Evolutionary conservation across 2,113 vertebrate species (phyloP).

Genomic region (Mus musculus): DNA sequence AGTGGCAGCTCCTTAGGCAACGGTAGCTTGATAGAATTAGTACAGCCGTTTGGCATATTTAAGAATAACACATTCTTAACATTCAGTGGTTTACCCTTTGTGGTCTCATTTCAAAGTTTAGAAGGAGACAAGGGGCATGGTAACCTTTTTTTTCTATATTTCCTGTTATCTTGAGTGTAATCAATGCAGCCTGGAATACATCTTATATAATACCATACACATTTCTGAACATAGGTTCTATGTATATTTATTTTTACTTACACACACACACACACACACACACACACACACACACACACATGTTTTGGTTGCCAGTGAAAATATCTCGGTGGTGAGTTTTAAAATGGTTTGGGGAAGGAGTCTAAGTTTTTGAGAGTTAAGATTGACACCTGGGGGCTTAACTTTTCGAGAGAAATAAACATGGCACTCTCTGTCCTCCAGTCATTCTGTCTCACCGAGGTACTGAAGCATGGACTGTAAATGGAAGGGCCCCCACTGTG

Average conservation of each 20-base stretch:
- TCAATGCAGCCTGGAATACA: background rate
- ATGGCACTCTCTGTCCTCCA: background rate
- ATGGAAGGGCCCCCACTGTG: background rate
- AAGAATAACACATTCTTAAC: background rate
- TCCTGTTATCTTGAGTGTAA: background rate
- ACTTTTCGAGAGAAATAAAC: constrained; percentile 19
- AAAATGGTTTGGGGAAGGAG: background rate
- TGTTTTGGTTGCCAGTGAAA: background rate
- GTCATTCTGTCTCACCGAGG: background rate
- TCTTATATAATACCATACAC: background rate
- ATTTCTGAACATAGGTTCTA: background rate
- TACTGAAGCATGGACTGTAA: constrained; percentile 15
- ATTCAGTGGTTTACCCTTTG: background rate
- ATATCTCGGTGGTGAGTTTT: background rate
- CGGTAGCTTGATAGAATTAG: background rate
- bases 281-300: background rate
- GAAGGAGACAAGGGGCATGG: background rate
- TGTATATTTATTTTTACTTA: background rate
- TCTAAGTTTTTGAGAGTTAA: constrained; percentile 9
- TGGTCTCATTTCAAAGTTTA: background rate
- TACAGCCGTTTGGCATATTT: background rate
- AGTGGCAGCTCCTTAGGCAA: background rate
- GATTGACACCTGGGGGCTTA: background rate
- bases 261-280: background rate
- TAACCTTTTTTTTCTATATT: background rate